Percentiles rank a stretch among this genome's conserved stretches.
These are phyloP conservation scores for Trachops cirrhosus DNA, from an alignment of 2,797 vertebrate genomes.

Conservation along the genomic window DNA sequence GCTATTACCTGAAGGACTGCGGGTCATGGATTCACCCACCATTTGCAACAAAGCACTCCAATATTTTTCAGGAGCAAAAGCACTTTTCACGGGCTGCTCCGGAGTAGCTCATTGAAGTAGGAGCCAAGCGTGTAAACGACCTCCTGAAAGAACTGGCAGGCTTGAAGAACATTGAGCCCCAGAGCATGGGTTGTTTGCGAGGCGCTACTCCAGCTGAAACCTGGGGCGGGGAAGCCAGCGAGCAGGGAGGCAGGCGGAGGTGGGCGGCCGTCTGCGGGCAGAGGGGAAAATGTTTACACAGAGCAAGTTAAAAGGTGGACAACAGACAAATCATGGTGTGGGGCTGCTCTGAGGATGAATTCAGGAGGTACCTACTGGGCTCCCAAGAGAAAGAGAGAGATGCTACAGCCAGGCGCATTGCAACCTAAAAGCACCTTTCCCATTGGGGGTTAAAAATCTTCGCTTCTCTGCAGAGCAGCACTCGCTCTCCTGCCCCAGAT, in stretches of 20 bases:
- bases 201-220: slow-evolving; percentile 59
- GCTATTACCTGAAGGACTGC: neutral
- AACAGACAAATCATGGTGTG: neutral
- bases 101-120: slow-evolving; percentile 52
- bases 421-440: neutral
- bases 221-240: slow-evolving; percentile 23
- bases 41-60: slow-evolving; percentile 25
- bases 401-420: neutral
- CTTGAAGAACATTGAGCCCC: slow-evolving; percentile 61
- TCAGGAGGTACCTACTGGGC: neutral
- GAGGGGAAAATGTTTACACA: slow-evolving; percentile 30
- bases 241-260: slow-evolving; percentile 44
- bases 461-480: neutral
- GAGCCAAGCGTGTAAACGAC: slow-evolving; percentile 70
- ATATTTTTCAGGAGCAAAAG: slow-evolving; percentile 68
- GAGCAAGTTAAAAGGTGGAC: slow-evolving; percentile 13
- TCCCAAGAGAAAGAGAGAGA: neutral
- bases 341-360: neutral
- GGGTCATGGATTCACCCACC: neutral
- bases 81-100: slow-evolving; percentile 57
- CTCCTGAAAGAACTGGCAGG: slow-evolving; percentile 69
- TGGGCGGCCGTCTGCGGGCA: slow-evolving; percentile 43
- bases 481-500: neutral
- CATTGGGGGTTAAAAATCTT: slow-evolving; percentile 24
- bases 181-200: slow-evolving; percentile 68